Conservation (phyloP, 2,888 invertebrate genomes). For the Chloroclystis v-ata region DNA sequence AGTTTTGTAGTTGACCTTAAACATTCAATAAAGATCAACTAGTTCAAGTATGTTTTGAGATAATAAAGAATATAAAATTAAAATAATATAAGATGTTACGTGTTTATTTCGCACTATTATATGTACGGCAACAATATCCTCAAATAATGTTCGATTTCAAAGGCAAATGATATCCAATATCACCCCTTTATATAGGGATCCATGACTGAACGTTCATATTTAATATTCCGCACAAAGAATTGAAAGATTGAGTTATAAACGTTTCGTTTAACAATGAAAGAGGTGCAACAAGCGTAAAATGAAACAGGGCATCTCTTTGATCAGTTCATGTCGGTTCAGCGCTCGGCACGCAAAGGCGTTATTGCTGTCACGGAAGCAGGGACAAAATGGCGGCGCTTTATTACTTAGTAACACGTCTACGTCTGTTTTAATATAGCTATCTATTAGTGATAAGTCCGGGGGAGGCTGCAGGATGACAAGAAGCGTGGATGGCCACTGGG, state of each 20-base stretch:
- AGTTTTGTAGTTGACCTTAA: not conserved
- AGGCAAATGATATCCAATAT: conserved; percentile 1
- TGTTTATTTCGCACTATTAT: not conserved
- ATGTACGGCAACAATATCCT: not conserved
- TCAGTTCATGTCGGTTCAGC: conserved; percentile 61
- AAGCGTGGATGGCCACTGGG: conserved; percentile 56
- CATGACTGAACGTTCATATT: conserved; percentile 14
- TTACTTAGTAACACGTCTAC: conserved; percentile 76
- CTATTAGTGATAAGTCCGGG: conserved; percentile 67
- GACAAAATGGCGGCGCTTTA: conserved; percentile 76
- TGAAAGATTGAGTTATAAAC: conserved; percentile 57
- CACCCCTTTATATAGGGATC: conserved; percentile 6
- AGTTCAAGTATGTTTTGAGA: too few species aligned
- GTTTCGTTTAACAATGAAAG: conserved; percentile 64
- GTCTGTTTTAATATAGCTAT: conserved; percentile 73
- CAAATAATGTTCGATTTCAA: not conserved
- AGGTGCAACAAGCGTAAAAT: conserved; percentile 66
- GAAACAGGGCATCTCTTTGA: conserved; percentile 68
- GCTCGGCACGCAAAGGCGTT: conserved; percentile 69
- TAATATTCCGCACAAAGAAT: conserved; percentile 33
- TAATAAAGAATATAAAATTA: too few species aligned
- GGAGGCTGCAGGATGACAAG: conserved; percentile 58
- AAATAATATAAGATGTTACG: too few species aligned
- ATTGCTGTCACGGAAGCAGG: conserved; percentile 67
- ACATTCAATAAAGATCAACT: too few species aligned